Evolutionary conservation across 64 coral and sea anemone species (phyloP).

Genomic region (Montipora sp.): DNA sequence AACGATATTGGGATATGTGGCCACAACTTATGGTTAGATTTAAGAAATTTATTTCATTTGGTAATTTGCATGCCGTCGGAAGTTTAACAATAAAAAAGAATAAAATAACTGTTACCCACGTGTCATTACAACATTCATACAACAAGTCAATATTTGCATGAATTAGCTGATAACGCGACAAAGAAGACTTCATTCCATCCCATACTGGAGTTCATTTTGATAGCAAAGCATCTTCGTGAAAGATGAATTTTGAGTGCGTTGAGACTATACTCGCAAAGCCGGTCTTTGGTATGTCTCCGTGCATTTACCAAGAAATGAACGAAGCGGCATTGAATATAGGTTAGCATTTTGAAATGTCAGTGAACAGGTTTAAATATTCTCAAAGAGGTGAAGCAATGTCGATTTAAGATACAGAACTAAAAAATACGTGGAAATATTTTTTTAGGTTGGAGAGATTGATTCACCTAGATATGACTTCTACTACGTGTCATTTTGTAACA

Average conservation of each 20-base stretch:
- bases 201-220: not conserved
- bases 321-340: not conserved
- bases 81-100: not conserved
- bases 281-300: not conserved
- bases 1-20: not conserved
- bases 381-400: too few species aligned
- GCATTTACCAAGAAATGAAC: not conserved
- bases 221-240: not conserved
- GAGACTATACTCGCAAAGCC: not conserved
- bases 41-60: not conserved
- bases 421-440: too few species aligned
- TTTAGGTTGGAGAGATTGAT: not conserved
- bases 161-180: not conserved
- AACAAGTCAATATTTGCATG: constrained; percentile 51
- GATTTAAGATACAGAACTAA: too few species aligned
- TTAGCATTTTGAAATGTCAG: not conserved
- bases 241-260: not conserved
- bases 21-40: not conserved
- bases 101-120: not conserved
- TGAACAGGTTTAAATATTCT: too few species aligned
- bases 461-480: not conserved
- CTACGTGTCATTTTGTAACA: not conserved
- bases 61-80: not conserved
- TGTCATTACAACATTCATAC: not conserved
- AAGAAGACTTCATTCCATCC: not conserved